Evolutionary conservation across 2,888 invertebrate genomes (phyloP).

Genomic region (Volucella inanis): DNA sequence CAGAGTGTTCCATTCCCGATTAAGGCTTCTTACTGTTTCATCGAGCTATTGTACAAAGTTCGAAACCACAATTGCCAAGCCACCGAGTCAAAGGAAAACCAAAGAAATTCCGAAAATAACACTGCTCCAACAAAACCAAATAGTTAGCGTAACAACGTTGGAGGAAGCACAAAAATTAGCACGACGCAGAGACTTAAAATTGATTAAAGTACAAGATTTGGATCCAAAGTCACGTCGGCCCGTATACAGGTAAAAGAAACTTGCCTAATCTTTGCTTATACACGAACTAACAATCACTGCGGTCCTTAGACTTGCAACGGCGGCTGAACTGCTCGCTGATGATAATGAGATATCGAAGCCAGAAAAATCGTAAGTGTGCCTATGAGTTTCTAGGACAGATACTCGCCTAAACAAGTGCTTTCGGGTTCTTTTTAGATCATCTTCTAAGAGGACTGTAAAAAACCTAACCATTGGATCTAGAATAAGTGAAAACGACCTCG

Average conservation of each 20-base stretch:
- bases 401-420: too few relatives aligned
- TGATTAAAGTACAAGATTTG: slow-evolving; percentile 87
- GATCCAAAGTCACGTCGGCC: slow-evolving; percentile 88
- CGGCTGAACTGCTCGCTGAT: slow-evolving; percentile 62
- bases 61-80: neutral
- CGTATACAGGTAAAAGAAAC: slow-evolving; percentile 85
- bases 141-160: slow-evolving; percentile 85
- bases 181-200: slow-evolving; percentile 86
- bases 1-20: neutral
- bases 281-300: neutral
- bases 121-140: slow-evolving; percentile 85
- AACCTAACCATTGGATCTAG: slow-evolving; percentile 86
- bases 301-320: slow-evolving; percentile 75
- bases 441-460: slow-evolving; percentile 86
- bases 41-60: slow-evolving; percentile 23
- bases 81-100: slow-evolving; percentile 54
- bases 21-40: slow-evolving; percentile 13
- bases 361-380: slow-evolving; percentile 42
- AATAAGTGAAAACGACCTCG: slow-evolving; percentile 87
- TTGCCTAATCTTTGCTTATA: neutral
- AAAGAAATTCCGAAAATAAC: slow-evolving; percentile 85
- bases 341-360: slow-evolving; percentile 23
- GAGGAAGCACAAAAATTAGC: slow-evolving; percentile 89
- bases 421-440: slow-evolving; percentile 9
- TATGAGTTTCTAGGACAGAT: too few relatives aligned